Conservation (phyloP, 2,113 vertebrate species). For the Petrocephalus zakoni region DNA sequence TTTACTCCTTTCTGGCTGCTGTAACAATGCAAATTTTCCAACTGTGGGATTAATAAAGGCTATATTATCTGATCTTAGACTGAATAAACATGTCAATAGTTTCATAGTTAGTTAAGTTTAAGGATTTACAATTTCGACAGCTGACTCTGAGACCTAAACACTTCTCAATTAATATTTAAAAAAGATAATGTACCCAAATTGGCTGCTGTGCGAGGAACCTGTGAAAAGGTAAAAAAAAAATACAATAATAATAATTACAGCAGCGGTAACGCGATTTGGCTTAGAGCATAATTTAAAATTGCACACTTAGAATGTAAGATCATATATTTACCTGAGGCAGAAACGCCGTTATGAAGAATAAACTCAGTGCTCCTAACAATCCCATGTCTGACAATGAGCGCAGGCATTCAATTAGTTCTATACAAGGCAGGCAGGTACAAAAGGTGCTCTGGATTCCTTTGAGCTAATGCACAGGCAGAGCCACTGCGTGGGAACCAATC, state of each 20-base stretch:
- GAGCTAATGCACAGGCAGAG: constrained; percentile 42
- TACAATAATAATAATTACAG: neutral
- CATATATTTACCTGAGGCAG: constrained; percentile 54
- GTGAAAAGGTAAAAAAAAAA: constrained; percentile 31
- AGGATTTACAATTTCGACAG: neutral
- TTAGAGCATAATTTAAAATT: neutral
- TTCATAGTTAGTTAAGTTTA: neutral
- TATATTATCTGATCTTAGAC: neutral
- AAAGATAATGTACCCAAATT: constrained; percentile 47
- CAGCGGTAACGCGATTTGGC: constrained; percentile 31
- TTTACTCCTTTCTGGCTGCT: no score
- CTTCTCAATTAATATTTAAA: neutral
- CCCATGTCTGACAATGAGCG: constrained; percentile 52
- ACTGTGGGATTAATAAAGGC: neutral
- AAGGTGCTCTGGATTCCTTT: constrained; percentile 57
- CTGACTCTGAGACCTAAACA: neutral
- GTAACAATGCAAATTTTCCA: no score
- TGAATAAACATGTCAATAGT: neutral
- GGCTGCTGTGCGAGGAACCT: constrained; percentile 50
- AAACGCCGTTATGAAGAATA: constrained; percentile 41
- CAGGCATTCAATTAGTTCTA: constrained; percentile 52
- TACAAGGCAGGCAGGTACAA: constrained; percentile 52
- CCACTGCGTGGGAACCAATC: constrained; percentile 55
- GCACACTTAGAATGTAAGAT: neutral
- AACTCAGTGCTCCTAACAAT: constrained; percentile 52